Evolutionary conservation across 2,113 vertebrate genomes (phyloP).

Genomic region (Egretta garzetta): DNA sequence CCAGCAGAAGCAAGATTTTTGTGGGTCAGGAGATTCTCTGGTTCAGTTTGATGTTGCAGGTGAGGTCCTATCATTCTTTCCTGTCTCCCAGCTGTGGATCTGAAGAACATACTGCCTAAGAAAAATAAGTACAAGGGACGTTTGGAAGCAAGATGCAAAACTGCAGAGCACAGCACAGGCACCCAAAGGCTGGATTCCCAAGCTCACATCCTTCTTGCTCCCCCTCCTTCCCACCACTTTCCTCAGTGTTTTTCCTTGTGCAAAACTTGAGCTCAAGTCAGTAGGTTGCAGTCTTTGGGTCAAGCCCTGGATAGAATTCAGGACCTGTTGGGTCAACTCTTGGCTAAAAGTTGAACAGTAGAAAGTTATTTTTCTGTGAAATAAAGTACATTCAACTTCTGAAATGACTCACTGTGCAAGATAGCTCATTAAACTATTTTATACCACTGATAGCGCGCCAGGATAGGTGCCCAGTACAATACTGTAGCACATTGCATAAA

Average conservation of each 20-base stretch:
- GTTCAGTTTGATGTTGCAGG: background rate
- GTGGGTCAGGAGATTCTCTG: background rate
- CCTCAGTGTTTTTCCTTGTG: background rate
- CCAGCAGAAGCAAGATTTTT: background rate
- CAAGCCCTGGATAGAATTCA: background rate
- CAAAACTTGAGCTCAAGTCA: background rate
- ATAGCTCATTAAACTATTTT: fast-evolving
- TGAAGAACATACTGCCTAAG: background rate
- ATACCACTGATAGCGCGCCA: background rate
- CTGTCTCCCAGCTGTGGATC: fast-evolving
- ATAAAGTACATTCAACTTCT: background rate
- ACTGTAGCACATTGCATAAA: background rate
- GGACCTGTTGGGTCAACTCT: background rate
- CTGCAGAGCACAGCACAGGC: background rate
- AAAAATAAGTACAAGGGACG: background rate
- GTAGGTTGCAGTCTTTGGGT: background rate
- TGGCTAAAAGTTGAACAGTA: background rate
- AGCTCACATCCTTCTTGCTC: background rate
- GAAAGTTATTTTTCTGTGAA: background rate
- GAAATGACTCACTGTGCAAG: background rate
- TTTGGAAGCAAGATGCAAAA: background rate
- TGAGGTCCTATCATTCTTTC: background rate
- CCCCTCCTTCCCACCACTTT: background rate
- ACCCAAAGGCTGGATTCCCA: background rate
- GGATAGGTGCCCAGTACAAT: too few species aligned